Base-by-base conservation (phyloP, 1,140 invertebrate species). In the Trinorchestia longiramus region DNA sequence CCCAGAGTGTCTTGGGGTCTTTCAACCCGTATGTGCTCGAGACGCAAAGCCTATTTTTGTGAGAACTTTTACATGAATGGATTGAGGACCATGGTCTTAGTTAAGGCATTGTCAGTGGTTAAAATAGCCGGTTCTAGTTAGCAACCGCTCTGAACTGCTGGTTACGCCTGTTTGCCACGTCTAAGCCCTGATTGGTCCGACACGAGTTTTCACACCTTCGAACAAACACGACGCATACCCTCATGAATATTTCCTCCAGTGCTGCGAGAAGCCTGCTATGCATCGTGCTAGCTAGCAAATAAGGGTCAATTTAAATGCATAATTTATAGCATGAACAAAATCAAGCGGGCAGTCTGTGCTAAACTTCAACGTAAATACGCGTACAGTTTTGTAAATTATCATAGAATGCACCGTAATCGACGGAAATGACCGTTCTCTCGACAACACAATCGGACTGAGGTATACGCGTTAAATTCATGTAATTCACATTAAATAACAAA, bases 191-290 rank as follows among this genome's bases (percentile, higher is more conserved):
- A 96, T 96, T 96, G 96, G 95, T 87, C 45, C 47, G 95, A 96
- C 96, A 96, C 95, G 96, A 96, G 96, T 96, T 96, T 96, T 96
- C 96, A 96, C 96, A 96, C 96, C 96, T 96, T 96, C 96, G 96
- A 96, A 96, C 96, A 96, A 96, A 96, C 96, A 96, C 95, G 96
- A 95, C 95, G 96, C 95, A 95, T 95, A 96, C 92, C 92, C 44
- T 94, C 43, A 94, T 94, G 92, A 94, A 94, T 94, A 94, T 94
- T 94, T 43, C 92, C 47, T 44, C 41, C 41, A 94, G 47, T 45
- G 92, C 44, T 40, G 6, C 92, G 43, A 43, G 41, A 91, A 91
- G 92, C 43, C 43, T 44, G 43, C 92, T 6, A 94, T 94, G 44
- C 92, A 94, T 94, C 92, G 92, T 94, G 92, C 11, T 28, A 42